A percentile compares a stretch with the other conserved stretches of the same genome.
Conservation (phyloP, 2,113 vertebrate genomes). For the Protobothrops flavoviridis region DNA sequence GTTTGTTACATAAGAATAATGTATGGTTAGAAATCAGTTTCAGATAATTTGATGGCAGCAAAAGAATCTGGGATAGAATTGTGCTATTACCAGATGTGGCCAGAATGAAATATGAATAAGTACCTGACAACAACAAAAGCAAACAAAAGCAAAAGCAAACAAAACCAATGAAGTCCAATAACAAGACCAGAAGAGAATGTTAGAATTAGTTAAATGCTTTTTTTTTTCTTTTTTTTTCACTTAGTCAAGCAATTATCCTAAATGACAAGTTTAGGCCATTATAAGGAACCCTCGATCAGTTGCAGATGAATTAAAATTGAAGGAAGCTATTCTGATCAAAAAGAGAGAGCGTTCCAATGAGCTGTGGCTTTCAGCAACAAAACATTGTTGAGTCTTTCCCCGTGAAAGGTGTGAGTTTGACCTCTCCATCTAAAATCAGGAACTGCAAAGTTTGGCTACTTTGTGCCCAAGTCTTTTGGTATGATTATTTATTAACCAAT, state of each 20-base stretch:
- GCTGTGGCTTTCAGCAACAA: neutral
- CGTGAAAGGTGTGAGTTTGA: neutral
- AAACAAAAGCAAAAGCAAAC: neutral
- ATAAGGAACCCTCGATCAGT: neutral
- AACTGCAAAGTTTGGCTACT: neutral
- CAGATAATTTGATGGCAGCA: slow-evolving; percentile 20
- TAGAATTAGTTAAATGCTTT: neutral
- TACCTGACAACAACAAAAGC: neutral
- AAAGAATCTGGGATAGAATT: neutral
- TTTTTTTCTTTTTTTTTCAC: neutral
- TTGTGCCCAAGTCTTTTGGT: neutral
- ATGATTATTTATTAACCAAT: neutral
- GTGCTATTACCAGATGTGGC: neutral
- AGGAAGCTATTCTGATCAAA: neutral
- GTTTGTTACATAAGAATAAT: neutral
- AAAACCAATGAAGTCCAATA: neutral
- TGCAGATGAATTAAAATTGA: neutral
- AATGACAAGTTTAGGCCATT: neutral
- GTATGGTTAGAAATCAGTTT: slow-evolving; percentile 11
- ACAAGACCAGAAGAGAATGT: neutral
- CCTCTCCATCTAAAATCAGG: neutral
- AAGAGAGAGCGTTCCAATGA: neutral
- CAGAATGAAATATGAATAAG: neutral
- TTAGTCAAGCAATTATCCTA: neutral
- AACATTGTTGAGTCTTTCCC: neutral